Evolutionary conservation across 2,113 vertebrate species (phyloP), one percentile per base, ranked within the genome.

Genomic region (Pomatostomus ruficeps): DNA sequence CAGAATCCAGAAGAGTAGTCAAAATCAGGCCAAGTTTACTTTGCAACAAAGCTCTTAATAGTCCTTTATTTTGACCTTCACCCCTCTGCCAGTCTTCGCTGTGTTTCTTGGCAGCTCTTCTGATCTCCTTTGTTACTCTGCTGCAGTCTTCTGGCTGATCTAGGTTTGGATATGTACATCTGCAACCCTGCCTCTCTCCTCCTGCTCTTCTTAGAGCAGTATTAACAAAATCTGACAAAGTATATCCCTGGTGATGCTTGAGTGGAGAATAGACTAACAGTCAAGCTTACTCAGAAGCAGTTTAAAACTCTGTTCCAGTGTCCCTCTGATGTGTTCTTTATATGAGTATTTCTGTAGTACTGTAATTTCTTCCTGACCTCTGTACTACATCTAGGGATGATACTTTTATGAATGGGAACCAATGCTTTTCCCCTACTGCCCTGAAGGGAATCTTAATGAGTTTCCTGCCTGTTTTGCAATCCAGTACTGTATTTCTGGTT

Each of bases 361-460:
- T 72, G 59, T 91, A 15, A 23, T 73, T 95, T 87, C 54, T 85
- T 88, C 33, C 25, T 93, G 90, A 92, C 92, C 91, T 91, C 63
- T 90, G 58, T 74, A 43, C 83, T 93, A 63, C 78, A 94, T 93
- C 67, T 73, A 88, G 59, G 79, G 79, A 59, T 90, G 55, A 43
- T 74, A 42, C 55, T 90, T 94, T 91, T 90, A 28, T 93, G 93
- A 94, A 96, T 90, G 82, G 67, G 67, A 90, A 74, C 70, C 0
- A 0, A 33, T 82, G 49, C 79, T 84, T 93, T 90, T 94, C 36
- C 78, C 75, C 55, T 86, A 59, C 75, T 95, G 68, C 72, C 72
- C 75, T 88, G 92, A 58, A 93, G 89, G 88, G 95, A 97, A 68
- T 95, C 71, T 71, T 91, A 93, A 90, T 88, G 94, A 93, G 59